These are phyloP conservation scores for Habropoda laboriosa DNA, from an alignment of 1,140 invertebrate species.

Conservation along the genomic window DNA sequence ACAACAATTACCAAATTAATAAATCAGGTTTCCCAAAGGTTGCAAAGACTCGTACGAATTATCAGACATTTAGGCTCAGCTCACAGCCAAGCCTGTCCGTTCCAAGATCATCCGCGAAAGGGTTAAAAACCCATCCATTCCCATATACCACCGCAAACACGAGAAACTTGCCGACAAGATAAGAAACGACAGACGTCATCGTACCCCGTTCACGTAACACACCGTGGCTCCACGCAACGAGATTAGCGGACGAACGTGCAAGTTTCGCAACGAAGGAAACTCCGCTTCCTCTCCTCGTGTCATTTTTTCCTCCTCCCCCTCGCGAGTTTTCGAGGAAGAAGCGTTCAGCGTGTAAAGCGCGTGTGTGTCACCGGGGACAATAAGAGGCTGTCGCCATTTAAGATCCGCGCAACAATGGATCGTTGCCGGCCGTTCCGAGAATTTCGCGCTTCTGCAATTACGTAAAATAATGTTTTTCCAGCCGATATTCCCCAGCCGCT, in stretches of 20 bases:
- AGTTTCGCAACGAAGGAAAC: neutral
- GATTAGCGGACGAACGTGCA: conserved; percentile 14
- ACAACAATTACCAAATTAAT: no score
- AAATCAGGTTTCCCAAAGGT: no score
- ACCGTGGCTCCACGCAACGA: neutral
- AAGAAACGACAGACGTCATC: neutral
- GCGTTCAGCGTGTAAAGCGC: no score
- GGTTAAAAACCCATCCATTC: no score
- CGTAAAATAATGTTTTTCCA: conserved; percentile 47
- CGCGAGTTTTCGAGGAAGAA: neutral
- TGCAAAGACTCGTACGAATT: neutral
- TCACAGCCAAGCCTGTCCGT: no score
- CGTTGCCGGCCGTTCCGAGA: conserved; percentile 28
- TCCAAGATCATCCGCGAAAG: no score
- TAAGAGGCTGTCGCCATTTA: neutral
- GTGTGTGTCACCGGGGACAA: neutral
- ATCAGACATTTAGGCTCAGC: no score
- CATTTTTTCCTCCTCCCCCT: neutral
- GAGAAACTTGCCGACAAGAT: neutral
- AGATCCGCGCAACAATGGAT: neutral
- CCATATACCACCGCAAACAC: neutral
- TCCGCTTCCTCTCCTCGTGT: neutral
- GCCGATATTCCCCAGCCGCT: conserved; percentile 5
- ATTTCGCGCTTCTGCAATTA: conserved; percentile 50
- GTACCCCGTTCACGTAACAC: neutral